These are phyloP conservation scores for Achroia grisella DNA, from an alignment of 1,140 invertebrate species.

Conservation along the genomic window DNA sequence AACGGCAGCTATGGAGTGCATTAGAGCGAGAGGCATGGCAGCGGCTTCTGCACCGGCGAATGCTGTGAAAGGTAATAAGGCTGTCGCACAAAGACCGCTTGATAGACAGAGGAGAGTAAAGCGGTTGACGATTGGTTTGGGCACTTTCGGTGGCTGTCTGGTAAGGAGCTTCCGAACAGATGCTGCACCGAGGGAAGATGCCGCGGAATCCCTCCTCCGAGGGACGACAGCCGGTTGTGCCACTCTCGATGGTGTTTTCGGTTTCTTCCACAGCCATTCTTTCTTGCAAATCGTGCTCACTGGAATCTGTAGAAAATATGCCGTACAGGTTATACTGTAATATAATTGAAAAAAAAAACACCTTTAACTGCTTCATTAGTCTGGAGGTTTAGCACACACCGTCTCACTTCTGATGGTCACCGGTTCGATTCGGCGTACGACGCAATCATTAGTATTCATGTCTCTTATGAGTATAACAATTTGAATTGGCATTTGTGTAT, in stretches of 20 bases:
- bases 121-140: slow-evolving; percentile 71
- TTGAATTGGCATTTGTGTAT: too few relatives aligned
- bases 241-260: slow-evolving; percentile 27
- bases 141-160: slow-evolving; percentile 44
- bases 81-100: slow-evolving; percentile 68
- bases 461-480: too few relatives aligned
- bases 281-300: slow-evolving; percentile 57
- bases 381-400: too few relatives aligned
- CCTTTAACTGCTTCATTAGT: too few relatives aligned
- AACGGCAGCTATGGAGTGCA: slow-evolving; percentile 75
- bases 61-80: slow-evolving; percentile 52
- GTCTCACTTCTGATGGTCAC: too few relatives aligned
- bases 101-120: slow-evolving; percentile 62
- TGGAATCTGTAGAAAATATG: slow-evolving; percentile 44
- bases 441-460: too few relatives aligned
- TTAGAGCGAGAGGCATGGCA: slow-evolving; percentile 70
- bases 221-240: slow-evolving; percentile 34
- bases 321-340: too few relatives aligned
- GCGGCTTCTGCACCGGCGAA: slow-evolving; percentile 58
- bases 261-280: slow-evolving; percentile 62
- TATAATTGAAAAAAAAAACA: too few relatives aligned
- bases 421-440: too few relatives aligned
- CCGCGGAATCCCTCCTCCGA: slow-evolving; percentile 77
- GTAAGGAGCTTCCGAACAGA: slow-evolving; percentile 79
- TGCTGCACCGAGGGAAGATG: slow-evolving; percentile 79